Evolutionary conservation across 2,888 invertebrate genomes (phyloP), one percentile per base, ranked within the genome.

Genomic region (Latheticus oryzae): DNA sequence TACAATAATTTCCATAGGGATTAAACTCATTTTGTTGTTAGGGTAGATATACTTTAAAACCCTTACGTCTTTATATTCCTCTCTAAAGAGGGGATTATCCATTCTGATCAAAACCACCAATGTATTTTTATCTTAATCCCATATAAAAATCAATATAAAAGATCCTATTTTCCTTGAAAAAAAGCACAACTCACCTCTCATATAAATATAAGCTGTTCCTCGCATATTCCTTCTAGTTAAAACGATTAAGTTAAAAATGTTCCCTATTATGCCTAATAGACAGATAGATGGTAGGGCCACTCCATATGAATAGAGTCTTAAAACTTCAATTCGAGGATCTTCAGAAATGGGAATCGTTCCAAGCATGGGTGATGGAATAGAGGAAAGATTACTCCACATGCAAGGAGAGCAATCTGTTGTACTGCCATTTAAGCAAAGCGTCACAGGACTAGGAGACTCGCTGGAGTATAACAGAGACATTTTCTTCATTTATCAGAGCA

Each of bases 191-290:
- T 83, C 73, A 88, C 88, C 88, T 78, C 87, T 78, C 88, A 88
- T 88, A 78, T 90, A 91, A 74, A 89, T 86, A 76, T 91, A 91
- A 26, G 91, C 91, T 0, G 89, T 88, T 28, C 90, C 89, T 66
- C 89, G 85, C 85, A 91, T 87, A 67, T 89, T 88, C 60, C 87
- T 85, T 58, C 90, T 82, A 26, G 90, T 90, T 58, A 92, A 82
- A 11, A 92, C 91, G 65, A 90, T 82, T 63, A 92, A 80, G 78
- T 91, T 92, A 63, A 92, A 83, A 26, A 89, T 82, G 76, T 92
- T 91, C 30, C 91, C 91, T 50, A 89, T 80, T 68, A 92, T 88
- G 35, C 90, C 90, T 58, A 89, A 80, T 56, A 84, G 79, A 73
- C 89, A 89, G 68, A 90, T 87, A 57, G 85, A 80, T 52, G 90